Base-by-base conservation (phyloP, 1,140 invertebrate species). In the Zaprionus gabonicus region DNA sequence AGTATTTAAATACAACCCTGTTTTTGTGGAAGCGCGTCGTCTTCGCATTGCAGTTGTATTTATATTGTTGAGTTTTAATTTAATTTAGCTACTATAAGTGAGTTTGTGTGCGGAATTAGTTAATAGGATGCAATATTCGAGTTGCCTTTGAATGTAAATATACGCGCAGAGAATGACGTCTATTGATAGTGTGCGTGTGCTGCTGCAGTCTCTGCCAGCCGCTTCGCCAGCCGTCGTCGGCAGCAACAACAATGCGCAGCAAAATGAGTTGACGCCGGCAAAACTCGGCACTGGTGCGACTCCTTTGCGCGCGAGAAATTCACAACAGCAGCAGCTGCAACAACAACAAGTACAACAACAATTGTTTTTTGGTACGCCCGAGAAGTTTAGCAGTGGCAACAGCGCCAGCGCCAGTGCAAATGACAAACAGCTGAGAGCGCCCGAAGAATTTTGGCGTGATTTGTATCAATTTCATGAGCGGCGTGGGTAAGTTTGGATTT, bases 401-500 rank as follows among this genome's bases (percentile, higher is more conserved):
- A 23, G 58, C 41, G 13, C n/a, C 41, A 44, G 56, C 25, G n/a
- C 53, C 58, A 46, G 10, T 41, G 12, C 51, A n/a, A 13, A 51
- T 25, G 71, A 28, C 4, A 69, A 71, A 46, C 41, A 68, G 67
- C 76, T 72, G 1, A 76, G 71, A 28, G 67, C 85, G 6, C 79
- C 84, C 0, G 91, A 92, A 13, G 91, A 92, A 44, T 98, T 98
- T 94, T 93, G 97, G 75, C 95, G 95, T 82, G 97, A 97, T 85
- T 93, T 98, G 77, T 95, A 95, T 78, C 96, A 96, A 86, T 98
- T 98, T 91, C 97, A 98, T 93, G 96, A 97, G 69, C 95, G 95
- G 71, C 95, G 96, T 94, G 96, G 97, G 97, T 98, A 93, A 95
- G 95, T 94, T 10, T 10, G 80, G 63, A 25, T 25, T 7, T 10